Evolutionary conservation across 2,797 vertebrate genomes (phyloP).

Genomic region (Acanthurus tractus): DNA sequence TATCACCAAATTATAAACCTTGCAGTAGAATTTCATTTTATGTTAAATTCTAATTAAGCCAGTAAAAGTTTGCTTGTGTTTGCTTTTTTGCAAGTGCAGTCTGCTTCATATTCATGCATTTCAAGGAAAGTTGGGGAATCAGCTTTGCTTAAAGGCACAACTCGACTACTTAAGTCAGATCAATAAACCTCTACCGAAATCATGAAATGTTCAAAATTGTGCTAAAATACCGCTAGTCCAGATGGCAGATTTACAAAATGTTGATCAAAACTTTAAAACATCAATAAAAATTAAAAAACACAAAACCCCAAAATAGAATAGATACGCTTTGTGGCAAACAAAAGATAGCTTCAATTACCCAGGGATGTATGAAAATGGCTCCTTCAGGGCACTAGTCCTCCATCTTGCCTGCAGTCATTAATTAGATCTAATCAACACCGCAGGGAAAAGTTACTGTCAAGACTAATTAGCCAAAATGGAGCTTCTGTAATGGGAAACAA

Average conservation of each 20-base stretch:
- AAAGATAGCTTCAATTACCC: conserved; percentile 56
- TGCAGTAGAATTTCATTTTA: conserved; percentile 26
- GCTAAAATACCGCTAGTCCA: background rate
- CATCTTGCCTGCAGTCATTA: conserved; percentile 81
- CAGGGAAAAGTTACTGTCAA: conserved; percentile 78
- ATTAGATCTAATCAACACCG: conserved; percentile 82
- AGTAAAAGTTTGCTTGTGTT: conserved; percentile 28
- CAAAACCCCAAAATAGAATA: conserved; percentile 13
- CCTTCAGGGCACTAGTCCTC: conserved; percentile 60
- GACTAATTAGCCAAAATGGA: conserved; percentile 83
- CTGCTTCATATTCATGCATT: conserved; percentile 44
- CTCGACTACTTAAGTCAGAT: conserved; percentile 17
- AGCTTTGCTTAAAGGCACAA: conserved; percentile 36
- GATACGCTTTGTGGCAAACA: conserved; percentile 36
- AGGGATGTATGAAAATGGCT: conserved; percentile 57
- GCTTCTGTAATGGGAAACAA: conserved; percentile 80
- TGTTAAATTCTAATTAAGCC: conserved; percentile 18
- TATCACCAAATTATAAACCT: conserved; percentile 2
- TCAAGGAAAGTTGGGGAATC: conserved; percentile 15
- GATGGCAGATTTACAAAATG: background rate
- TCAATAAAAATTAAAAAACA: conserved; percentile 5
- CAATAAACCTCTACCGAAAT: conserved; percentile 9
- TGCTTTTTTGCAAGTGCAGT: background rate
- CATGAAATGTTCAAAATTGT: background rate
- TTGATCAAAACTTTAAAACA: conserved; percentile 33